These are phyloP conservation scores for Ellobius talpinus DNA, from an alignment of 2,113 vertebrate genomes.

Conservation along the genomic window DNA sequence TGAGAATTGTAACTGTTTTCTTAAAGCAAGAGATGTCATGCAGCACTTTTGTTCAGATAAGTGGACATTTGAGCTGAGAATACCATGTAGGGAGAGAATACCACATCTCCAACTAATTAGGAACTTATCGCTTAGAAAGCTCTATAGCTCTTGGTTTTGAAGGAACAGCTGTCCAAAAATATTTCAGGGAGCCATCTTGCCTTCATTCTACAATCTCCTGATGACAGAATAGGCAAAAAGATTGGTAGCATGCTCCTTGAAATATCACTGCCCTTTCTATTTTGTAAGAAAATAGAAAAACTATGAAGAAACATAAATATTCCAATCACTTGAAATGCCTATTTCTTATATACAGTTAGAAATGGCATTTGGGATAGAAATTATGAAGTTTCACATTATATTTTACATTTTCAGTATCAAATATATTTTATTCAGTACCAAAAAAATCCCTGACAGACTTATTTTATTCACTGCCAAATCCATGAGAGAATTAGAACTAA, in stretches of 20 bases:
- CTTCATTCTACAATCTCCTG: constrained; percentile 73
- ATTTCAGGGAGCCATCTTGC: constrained; percentile 69
- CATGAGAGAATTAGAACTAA: neutral
- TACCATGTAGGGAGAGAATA: constrained; percentile 84
- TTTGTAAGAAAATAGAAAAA: neutral
- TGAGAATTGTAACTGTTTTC: constrained; percentile 86
- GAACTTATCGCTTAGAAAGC: constrained; percentile 87
- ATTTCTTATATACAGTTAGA: neutral
- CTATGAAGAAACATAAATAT: neutral
- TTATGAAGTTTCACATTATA: neutral
- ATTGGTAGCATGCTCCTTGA: constrained; percentile 14
- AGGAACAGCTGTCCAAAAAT: constrained; percentile 76
- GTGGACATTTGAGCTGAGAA: constrained; percentile 85
- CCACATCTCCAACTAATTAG: constrained; percentile 88
- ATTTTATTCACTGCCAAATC: neutral
- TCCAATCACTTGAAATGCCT: constrained; percentile 25
- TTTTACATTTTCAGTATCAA: neutral
- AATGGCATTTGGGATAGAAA: neutral
- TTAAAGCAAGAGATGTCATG: constrained; percentile 89
- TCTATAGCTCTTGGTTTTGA: constrained; percentile 82
- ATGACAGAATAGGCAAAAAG: constrained; percentile 77
- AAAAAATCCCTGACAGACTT: neutral
- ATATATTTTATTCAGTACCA: neutral
- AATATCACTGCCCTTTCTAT: constrained; percentile 21
- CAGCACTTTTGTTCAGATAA: constrained; percentile 90